Evolutionary conservation across 2,113 vertebrate species (phyloP).

Genomic region (Rhinogobius similis): DNA sequence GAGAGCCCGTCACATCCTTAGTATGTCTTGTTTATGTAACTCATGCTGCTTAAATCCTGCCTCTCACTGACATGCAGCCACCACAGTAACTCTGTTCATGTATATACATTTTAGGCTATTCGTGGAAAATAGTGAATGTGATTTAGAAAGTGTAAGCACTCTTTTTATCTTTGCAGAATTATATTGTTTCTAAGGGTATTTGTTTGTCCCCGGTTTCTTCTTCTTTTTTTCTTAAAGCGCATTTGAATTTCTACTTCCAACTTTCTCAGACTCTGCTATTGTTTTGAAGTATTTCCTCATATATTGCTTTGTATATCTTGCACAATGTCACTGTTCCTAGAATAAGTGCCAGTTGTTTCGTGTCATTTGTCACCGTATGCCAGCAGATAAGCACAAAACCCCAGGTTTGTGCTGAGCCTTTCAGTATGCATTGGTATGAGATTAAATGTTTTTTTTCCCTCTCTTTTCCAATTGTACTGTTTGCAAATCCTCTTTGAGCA

Average conservation of each 20-base stretch:
- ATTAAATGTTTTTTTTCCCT: slow-evolving; percentile 15
- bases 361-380: slow-evolving; percentile 9
- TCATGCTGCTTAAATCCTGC: background rate
- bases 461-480: slow-evolving; percentile 16
- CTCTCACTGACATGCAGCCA: background rate
- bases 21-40: background rate
- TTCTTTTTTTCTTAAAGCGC: background rate
- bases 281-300: background rate
- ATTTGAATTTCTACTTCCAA: background rate
- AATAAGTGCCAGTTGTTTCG: slow-evolving; percentile 11
- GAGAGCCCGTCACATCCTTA: background rate
- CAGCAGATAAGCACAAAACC: slow-evolving; percentile 21
- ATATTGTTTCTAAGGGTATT: background rate
- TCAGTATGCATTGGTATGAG: slow-evolving; percentile 17
- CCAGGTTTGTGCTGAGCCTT: slow-evolving; percentile 16
- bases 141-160: too few relatives aligned
- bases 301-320: slow-evolving; percentile 14
- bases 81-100: background rate
- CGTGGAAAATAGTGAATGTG: too few relatives aligned
- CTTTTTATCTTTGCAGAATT: background rate
- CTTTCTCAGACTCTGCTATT: background rate
- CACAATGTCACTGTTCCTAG: background rate
- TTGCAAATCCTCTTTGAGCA: slow-evolving; percentile 15
- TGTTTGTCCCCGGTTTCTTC: background rate
- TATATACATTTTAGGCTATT: background rate